These are phyloP conservation scores for Flexamia atlantica DNA, from an alignment of 2,888 invertebrate genomes.

Conservation along the genomic window DNA sequence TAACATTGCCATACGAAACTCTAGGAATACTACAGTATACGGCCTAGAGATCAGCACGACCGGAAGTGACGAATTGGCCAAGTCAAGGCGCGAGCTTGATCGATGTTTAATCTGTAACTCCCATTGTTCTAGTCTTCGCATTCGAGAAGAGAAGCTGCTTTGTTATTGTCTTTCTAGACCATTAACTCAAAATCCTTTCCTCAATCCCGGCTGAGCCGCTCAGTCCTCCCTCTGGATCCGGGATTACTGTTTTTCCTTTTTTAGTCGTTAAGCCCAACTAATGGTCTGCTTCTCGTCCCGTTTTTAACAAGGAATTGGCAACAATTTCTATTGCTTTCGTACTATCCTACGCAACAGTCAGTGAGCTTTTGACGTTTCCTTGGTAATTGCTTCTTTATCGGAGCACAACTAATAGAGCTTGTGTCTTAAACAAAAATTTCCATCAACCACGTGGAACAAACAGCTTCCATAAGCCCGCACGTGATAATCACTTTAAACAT, in stretches of 20 bases:
- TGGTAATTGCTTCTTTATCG: no score
- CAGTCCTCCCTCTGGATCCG: not conserved
- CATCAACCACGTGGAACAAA: no score
- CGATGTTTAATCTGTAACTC: slow-evolving; percentile 25
- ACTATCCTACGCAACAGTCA: not conserved
- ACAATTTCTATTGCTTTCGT: not conserved
- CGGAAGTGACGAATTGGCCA: not conserved
- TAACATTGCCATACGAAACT: no score
- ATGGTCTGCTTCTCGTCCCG: slow-evolving; percentile 4
- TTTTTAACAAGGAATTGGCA: not conserved
- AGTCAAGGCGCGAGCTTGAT: slow-evolving; percentile 15
- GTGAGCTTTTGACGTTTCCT: no score
- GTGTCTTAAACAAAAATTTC: no score
- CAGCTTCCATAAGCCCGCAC: no score
- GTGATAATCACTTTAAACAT: no score
- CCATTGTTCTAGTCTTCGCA: slow-evolving; percentile 36
- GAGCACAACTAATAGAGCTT: no score
- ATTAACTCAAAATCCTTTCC: slow-evolving; percentile 51
- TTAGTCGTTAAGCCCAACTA: slow-evolving; percentile 2
- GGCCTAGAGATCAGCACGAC: no score
- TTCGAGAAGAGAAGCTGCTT: slow-evolving; percentile 25
- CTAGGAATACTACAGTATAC: no score
- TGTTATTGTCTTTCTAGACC: slow-evolving; percentile 53
- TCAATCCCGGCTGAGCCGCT: not conserved
- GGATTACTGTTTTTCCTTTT: slow-evolving; percentile 32